Percentiles rank a stretch among this genome's conserved stretches.
These are phyloP conservation scores for Nemoura dubitans DNA, from an alignment of 2,888 invertebrate species.

Conservation along the genomic window DNA sequence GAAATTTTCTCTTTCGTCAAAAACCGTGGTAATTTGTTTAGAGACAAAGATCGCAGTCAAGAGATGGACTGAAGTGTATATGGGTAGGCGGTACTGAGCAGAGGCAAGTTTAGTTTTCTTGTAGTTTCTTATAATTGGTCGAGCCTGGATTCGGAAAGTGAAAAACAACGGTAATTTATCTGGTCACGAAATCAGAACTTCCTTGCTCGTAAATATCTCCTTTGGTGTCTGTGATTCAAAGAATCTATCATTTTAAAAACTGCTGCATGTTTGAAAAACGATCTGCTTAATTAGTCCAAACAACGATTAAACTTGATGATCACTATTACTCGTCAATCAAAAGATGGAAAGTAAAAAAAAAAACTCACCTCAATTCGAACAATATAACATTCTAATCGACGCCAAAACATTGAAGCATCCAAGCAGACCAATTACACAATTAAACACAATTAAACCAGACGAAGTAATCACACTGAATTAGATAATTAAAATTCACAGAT, in stretches of 20 bases:
- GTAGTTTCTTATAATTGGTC: neutral
- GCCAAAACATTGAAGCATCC: neutral
- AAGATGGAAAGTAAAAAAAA: neutral
- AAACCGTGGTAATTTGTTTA: neutral
- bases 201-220: too few species aligned
- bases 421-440: neutral
- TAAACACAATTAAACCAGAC: neutral
- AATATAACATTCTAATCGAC: neutral
- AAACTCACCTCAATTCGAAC: neutral
- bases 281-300: too few species aligned
- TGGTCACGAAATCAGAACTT: too few species aligned
- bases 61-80: neutral
- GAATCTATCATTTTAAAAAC: too few species aligned
- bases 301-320: too few species aligned
- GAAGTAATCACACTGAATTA: neutral
- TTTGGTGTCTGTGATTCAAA: too few species aligned
- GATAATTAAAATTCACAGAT: neutral
- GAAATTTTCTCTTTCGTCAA: neutral
- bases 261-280: too few species aligned
- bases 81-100: neutral
- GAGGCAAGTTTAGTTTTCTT: neutral
- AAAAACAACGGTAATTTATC: neutral
- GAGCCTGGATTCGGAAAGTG: conserved; percentile 1
- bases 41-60: neutral
- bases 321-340: neutral